A percentile compares a stretch with the other conserved stretches of the same genome.
phyloP scores from a whole-genome alignment of 2,797 vertebrate species.

The Myripristis jacobus region DNA sequence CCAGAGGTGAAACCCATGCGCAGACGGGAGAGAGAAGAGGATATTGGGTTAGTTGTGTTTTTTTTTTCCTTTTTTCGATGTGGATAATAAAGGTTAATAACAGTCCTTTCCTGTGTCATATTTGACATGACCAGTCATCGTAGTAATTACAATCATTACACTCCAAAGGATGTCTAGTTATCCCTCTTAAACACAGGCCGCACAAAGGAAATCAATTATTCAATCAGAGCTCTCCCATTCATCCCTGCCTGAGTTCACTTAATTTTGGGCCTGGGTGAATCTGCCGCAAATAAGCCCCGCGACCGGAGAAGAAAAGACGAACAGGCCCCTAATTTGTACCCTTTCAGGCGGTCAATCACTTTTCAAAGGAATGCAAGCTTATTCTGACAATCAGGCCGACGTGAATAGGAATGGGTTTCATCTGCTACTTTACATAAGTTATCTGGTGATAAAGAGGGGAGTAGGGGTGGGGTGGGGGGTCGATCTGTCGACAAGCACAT shows the following conservation, averaged over 20 bases:
- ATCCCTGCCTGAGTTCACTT: conserved; percentile 86
- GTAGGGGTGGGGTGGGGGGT: conserved; percentile 40
- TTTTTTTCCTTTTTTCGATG: conserved; percentile 67
- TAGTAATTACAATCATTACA: conserved; percentile 89
- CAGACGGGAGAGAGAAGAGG: conserved; percentile 73
- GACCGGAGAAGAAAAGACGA: conserved; percentile 82
- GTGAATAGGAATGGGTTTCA: conserved; percentile 83
- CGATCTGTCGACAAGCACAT: conserved; percentile 64
- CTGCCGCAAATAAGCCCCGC: conserved; percentile 83
- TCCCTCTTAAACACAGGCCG: conserved; percentile 88
- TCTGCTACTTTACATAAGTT: conserved; percentile 84
- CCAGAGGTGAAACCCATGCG: conserved; percentile 78
- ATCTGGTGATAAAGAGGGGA: conserved; percentile 81
- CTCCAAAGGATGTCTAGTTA: conserved; percentile 88
- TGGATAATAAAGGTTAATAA: conserved; percentile 88
- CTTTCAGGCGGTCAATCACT: conserved; percentile 83
- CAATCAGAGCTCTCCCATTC: conserved; percentile 87
- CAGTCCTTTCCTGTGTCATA: conserved; percentile 88
- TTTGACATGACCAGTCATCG: conserved; percentile 89
- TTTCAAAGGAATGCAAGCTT: conserved; percentile 87
- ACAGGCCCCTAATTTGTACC: conserved; percentile 86
- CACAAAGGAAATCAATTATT: conserved; percentile 89
- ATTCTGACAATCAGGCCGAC: conserved; percentile 86
- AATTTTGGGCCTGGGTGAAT: conserved; percentile 87
- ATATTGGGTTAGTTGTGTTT: conserved; percentile 75